Base-by-base conservation (phyloP, 2,888 invertebrate genomes). In the Dione juno region DNA sequence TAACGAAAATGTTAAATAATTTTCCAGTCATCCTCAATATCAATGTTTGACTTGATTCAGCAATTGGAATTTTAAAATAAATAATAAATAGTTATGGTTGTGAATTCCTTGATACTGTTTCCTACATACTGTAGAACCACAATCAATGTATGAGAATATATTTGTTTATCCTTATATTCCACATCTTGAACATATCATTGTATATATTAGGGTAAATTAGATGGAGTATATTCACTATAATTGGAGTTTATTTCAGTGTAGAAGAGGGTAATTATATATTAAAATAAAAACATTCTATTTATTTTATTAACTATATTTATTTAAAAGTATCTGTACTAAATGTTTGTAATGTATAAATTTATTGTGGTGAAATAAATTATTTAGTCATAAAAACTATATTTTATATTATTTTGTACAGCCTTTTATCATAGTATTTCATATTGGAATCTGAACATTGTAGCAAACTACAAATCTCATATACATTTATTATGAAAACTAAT, bases 1-100 rank as follows among this genome's bases (percentile, higher is more conserved):
- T 90, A 86, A 83, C 45, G 13, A 48, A 3, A 50, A 14, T 5
- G 2, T 35, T 7, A n/a, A 61, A 61, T 61, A 43, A 43, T n/a
- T 16, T 43, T 16, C n/a, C 16, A 11, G 1, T 45, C 7, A 35
- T 35, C 28, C 14, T 28, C 21, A 45, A n/a, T n/a, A 35, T 3
- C 14, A 40, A 11, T 28, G n/a, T 45, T 45, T 45, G 28, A 45
- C 58, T 41, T 45, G n/a, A 35, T 45, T 61, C n/a, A n/a, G n/a
- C 10, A 35, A 61, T 28, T 13, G n/a, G n/a, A 54, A 43, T 68
- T 0, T 16, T 16, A 37, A 54, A 19, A 21, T 11, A 11, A 52
- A 52, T n/a, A 57, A 40, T 6, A 57, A 57, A 9, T 64, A 69
- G 64, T 50, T 66, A 73, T 43, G 77, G 76, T 78, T 78, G 76